Conservation (phyloP, 2,888 invertebrate species). For the Pseudococcus jackbeardsleyi region DNA sequence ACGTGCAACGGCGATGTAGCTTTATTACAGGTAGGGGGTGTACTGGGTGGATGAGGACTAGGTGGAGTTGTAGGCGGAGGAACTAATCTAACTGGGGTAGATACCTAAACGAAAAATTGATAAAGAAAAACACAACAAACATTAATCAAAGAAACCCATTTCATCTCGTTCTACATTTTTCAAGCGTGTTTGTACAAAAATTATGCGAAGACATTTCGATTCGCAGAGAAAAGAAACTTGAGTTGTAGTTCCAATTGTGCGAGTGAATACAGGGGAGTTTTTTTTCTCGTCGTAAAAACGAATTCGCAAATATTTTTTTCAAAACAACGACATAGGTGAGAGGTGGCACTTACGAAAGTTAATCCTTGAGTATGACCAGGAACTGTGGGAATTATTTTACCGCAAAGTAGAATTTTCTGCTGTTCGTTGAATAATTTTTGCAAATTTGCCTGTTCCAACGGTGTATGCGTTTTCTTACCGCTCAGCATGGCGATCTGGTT, state of each 20-base stretch:
- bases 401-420: slow-evolving; percentile 79
- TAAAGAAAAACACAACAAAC: too few relatives aligned
- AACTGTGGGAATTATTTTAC: slow-evolving; percentile 77
- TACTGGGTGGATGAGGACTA: slow-evolving; percentile 68
- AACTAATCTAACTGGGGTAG: slow-evolving; percentile 67
- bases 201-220: not conserved
- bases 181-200: too few relatives aligned
- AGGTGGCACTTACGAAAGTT: slow-evolving; percentile 68
- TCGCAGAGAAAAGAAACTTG: too few relatives aligned
- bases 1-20: slow-evolving; percentile 69
- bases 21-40: slow-evolving; percentile 67
- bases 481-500: slow-evolving; percentile 79
- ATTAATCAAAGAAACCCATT: too few relatives aligned
- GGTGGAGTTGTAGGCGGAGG: slow-evolving; percentile 67
- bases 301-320: too few relatives aligned
- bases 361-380: slow-evolving; percentile 70
- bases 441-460: slow-evolving; percentile 74
- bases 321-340: too few relatives aligned
- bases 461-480: slow-evolving; percentile 72
- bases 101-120: slow-evolving; percentile 66
- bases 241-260: too few relatives aligned
- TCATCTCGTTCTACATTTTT: too few relatives aligned
- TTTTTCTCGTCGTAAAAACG: too few relatives aligned
- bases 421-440: slow-evolving; percentile 78
- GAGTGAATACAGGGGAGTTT: too few relatives aligned